Conservation (phyloP, 2,797 vertebrate genomes). For the Catharus ustulatus region DNA sequence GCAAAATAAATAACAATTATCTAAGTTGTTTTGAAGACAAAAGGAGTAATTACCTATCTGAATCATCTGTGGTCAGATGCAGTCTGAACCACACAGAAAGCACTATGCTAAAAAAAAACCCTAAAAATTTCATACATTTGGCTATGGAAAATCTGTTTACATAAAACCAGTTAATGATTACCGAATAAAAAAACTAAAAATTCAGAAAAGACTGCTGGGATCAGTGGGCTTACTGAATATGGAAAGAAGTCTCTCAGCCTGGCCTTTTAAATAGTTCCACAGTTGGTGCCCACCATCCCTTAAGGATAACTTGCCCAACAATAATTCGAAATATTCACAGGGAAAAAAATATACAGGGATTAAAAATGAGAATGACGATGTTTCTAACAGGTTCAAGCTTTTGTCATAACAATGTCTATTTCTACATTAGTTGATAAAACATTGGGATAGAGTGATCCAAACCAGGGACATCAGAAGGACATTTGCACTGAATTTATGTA, state of each 20-base stretch:
- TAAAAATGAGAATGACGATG: conserved; percentile 15
- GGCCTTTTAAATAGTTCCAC: not conserved
- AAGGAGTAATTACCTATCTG: not conserved
- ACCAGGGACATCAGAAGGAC: conserved; percentile 1
- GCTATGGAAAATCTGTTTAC: not conserved
- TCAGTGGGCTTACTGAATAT: not conserved
- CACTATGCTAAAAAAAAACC: not conserved
- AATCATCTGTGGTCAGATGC: not conserved
- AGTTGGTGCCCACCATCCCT: not conserved
- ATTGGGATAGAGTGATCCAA: conserved; percentile 31
- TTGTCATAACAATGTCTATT: conserved; percentile 40
- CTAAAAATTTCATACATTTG: not conserved
- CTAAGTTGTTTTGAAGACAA: conserved; percentile 1
- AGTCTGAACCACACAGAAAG: not conserved
- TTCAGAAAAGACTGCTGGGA: not conserved
- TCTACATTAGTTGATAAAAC: conserved; percentile 34
- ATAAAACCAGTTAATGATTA: not conserved
- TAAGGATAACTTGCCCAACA: not conserved
- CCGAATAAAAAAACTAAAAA: conserved; percentile 33
- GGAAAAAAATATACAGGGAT: not conserved
- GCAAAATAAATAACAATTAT: conserved; percentile 5
- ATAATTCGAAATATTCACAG: conserved; percentile 1
- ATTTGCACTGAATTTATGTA: conserved; percentile 10
- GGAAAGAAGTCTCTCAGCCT: not conserved
- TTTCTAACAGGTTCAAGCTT: conserved; percentile 23